Percentiles rank a stretch among this genome's conserved stretches.
phyloP scores from a whole-genome alignment of 2,888 invertebrate species.

The Dioctria linearis region DNA sequence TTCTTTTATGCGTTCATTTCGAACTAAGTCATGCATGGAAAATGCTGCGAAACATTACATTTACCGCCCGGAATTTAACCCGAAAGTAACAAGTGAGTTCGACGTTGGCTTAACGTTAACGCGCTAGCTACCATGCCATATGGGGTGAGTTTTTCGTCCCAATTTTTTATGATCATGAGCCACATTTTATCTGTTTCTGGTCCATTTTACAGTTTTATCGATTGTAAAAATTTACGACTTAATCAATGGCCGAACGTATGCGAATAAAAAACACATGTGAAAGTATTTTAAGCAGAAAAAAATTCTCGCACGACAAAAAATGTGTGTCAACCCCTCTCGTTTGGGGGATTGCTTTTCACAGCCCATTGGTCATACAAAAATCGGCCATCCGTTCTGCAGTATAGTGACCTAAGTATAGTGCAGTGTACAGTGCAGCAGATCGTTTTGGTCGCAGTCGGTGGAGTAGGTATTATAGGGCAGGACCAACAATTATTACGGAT shows the following conservation, averaged over 20 bases:
- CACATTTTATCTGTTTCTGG: constrained; percentile 56
- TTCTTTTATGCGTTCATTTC: background rate
- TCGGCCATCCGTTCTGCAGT: constrained; percentile 17
- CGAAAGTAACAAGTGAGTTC: constrained; percentile 46
- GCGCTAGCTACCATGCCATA: background rate
- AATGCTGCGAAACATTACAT: background rate
- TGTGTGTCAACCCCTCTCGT: constrained; percentile 34
- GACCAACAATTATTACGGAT: constrained; percentile 20
- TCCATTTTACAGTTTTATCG: constrained; percentile 56
- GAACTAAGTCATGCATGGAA: background rate
- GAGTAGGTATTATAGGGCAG: background rate
- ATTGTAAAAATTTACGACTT: constrained; percentile 55
- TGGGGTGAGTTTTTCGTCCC: constrained; percentile 15
- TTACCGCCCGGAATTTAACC: background rate
- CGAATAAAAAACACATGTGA: constrained; percentile 41
- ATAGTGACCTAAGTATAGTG: background rate
- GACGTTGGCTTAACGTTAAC: constrained; percentile 19
- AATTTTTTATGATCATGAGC: constrained; percentile 51
- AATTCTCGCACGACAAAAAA: constrained; percentile 41
- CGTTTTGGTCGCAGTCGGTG: too few species aligned
- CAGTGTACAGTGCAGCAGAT: background rate
- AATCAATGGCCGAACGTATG: constrained; percentile 50
- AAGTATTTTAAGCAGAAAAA: constrained; percentile 50
- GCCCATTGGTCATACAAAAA: constrained; percentile 49
- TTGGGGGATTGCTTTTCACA: constrained; percentile 42